phyloP scores from a whole-genome alignment of 1,140 invertebrate genomes.

The Zaprionus africanus region DNA sequence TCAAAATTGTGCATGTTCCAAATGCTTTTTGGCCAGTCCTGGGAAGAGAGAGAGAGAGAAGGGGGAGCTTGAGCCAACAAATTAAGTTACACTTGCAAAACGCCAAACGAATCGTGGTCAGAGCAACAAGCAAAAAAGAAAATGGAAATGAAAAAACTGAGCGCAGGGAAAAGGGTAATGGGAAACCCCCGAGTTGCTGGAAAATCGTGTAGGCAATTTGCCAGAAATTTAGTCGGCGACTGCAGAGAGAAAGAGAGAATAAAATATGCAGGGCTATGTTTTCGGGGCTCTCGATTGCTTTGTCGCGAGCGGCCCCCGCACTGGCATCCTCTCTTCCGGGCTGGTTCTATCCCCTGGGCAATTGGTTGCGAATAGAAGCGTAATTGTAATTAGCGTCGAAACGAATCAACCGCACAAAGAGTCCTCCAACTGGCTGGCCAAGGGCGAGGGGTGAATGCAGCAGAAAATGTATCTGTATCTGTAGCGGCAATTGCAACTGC shows the following conservation, averaged over 20 bases:
- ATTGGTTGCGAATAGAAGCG: constrained; percentile 22
- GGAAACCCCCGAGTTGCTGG: constrained; percentile 9
- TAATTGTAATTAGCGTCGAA: constrained; percentile 74
- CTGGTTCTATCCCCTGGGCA: background rate
- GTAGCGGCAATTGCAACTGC: background rate
- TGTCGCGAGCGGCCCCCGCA: constrained; percentile 22
- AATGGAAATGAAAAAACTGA: background rate
- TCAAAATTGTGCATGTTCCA: constrained; percentile 78
- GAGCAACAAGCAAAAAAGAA: constrained; percentile 3
- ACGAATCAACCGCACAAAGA: constrained; percentile 60
- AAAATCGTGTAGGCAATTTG: constrained; percentile 42
- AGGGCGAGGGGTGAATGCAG: background rate
- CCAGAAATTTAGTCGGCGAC: constrained; percentile 34
- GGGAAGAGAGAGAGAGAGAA: background rate
- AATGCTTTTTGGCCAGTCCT: constrained; percentile 63
- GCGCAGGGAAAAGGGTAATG: background rate
- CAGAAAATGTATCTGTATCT: background rate
- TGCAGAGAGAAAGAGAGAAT: constrained; percentile 37
- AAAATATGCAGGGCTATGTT: constrained; percentile 79
- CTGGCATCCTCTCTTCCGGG: background rate
- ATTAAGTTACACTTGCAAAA: constrained; percentile 79
- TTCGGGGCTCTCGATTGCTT: constrained; percentile 46
- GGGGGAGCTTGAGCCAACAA: constrained; percentile 40
- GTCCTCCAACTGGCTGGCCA: constrained; percentile 18
- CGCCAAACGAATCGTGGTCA: constrained; percentile 63